Evolutionary conservation across 1,140 invertebrate genomes (phyloP), one percentile per base, ranked within the genome.

Genomic region (Drosophila neocordata): DNA sequence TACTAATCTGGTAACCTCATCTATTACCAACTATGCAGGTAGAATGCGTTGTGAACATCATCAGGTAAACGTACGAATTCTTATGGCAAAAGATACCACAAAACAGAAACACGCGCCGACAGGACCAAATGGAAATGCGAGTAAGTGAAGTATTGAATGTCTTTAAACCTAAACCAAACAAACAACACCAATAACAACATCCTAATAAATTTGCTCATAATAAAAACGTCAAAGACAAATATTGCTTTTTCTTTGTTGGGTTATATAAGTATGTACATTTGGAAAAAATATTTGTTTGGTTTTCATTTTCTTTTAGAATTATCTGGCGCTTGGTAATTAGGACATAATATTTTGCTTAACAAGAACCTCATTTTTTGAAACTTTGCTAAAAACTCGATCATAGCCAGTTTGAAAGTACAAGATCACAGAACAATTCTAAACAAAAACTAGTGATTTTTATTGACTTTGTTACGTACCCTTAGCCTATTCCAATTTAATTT

Each of bases 21-120:
- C 65, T 65, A 44, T 79, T 65, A 24, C 57, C 11, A n/a, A n/a
- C 18, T 52, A 18, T 2, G 7, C 81, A 84, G 81, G 81, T 84
- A 78, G 70, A 76, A 12, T 27, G 11, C 20, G 9, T 53, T 22
- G 27, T 11, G 11, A 27, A 13, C 20, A 22, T 31, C 27, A 15
- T 9, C 74, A 85, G 82, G 81, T 85, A 85, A 66, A 37, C n/a
- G 31, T 41, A 22, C 27, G 44, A 44, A 63, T 72, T 69, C n/a
- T 35, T 73, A 67, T 57, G 51, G 44, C 34, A 71, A 71, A 65
- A 66, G 81, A 87, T 62, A 64, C 8, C 51, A 58, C 38, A 72
- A 74, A 82, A 78, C 82, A 71, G 65, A 81, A 87, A 87, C 82
- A 87, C 79, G 82, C 79, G 82, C 82, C 83, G 82, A 88, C 82